Evolutionary conservation across 2,113 vertebrate genomes (phyloP), one percentile per base, ranked within the genome.

Genomic region (Lophius piscatorius): DNA sequence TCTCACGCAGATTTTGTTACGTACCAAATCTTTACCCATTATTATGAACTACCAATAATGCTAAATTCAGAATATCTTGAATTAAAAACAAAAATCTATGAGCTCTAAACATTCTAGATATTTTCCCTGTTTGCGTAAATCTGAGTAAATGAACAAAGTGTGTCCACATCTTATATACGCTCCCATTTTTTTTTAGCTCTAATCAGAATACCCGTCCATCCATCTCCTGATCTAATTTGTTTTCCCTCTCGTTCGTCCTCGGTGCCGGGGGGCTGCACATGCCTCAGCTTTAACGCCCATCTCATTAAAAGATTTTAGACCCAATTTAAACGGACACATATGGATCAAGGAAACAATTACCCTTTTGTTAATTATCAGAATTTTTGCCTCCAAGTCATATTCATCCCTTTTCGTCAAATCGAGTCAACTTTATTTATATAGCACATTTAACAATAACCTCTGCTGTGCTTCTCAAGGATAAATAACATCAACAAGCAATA

Each of bases 301-400:
- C 63, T 70, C 62, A 80, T 81, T 81, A 68, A 70, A 74, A 63
- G 44, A 51, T 33, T 80, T 73, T 64, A 33, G 54, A 75, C 29
- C 38, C 16, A 48, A 66, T 41, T 73, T 31, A 21, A 42, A 56
- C n/a, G 56, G 50, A 18, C 28, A 46, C 45, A 49, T 64, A 26
- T 52, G 42, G 64, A 63, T 70, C 45, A 4, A 13, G 31, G 61
- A 74, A 54, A 69, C 61, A 49, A 74, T 82, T 76, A 71, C n/a
- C 54, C 54, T 65, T 45, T 62, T 26, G 46, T 28, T 75, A 74
- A 75, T 79, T 63, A 16, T 8, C 14, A 17, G n/a, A 10, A 11
- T 10, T 3, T 33, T 33, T 28, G 34, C 60, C 66, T 56, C 29
- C 31, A 2, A 39, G 61, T 21, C 22, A 12, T 35, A 1, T 35